Percentiles rank a stretch among this genome's conserved stretches.
Evolutionary conservation across 2,888 invertebrate genomes (phyloP).

Genomic region (Neria commutata): DNA sequence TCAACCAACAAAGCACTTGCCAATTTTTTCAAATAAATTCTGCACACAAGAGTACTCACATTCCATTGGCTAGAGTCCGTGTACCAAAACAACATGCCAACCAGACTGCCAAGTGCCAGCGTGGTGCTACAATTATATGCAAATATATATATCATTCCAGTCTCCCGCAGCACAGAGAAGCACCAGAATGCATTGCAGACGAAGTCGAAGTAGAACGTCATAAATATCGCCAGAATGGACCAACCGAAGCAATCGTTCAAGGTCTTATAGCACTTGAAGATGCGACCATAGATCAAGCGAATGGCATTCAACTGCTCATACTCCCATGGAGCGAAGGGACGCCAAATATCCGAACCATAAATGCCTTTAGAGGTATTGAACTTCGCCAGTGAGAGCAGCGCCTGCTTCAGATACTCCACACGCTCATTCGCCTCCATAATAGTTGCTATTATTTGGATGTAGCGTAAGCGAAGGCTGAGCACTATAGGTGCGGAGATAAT

Average conservation of each 20-base stretch:
- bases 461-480: conserved; percentile 47
- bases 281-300: conserved; percentile 31
- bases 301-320: conserved; percentile 32
- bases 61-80: conserved; percentile 43
- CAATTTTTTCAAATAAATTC: no score
- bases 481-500: conserved; percentile 25
- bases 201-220: conserved; percentile 31
- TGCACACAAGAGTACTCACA: no score
- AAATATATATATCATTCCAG: conserved; percentile 21
- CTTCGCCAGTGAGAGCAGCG: neutral
- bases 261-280: conserved; percentile 24
- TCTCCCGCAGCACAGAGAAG: conserved; percentile 31
- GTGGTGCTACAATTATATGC: conserved; percentile 39
- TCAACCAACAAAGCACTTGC: no score
- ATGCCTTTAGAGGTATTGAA: conserved; percentile 21
- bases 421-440: conserved; percentile 28
- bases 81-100: conserved; percentile 42
- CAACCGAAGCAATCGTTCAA: conserved; percentile 30
- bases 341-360: conserved; percentile 39
- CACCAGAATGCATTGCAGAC: conserved; percentile 37
- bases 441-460: conserved; percentile 42
- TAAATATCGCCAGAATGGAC: conserved; percentile 28
- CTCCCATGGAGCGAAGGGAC: conserved; percentile 36
- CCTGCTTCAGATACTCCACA: conserved; percentile 2
- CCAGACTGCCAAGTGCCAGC: conserved; percentile 35